Evolutionary conservation across 2,888 invertebrate species (phyloP).

Genomic region (Dasysyrphus albostriatus): DNA sequence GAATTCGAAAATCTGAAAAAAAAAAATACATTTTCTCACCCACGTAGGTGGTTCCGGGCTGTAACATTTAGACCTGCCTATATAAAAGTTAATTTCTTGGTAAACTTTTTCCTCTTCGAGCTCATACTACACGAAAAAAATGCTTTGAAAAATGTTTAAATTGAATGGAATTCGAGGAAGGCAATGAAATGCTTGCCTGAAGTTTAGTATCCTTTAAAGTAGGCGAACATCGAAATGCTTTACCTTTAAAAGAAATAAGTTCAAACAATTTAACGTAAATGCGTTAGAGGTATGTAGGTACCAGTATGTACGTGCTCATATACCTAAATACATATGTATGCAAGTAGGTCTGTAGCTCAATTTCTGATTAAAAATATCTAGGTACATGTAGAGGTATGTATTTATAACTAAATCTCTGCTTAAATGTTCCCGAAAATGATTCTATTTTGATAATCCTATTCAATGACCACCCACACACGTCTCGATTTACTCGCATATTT

Average conservation of each 20-base stretch:
- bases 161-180: not conserved
- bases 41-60: not conserved
- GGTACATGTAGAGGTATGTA: too few relatives aligned
- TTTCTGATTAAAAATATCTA: not conserved
- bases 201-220: not conserved
- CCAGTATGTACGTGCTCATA: too few relatives aligned
- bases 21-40: not conserved
- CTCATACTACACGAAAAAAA: not conserved
- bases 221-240: not conserved
- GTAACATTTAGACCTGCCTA: too few relatives aligned
- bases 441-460: not conserved
- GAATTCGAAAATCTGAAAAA: not conserved
- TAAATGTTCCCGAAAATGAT: not conserved
- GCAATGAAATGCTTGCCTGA: not conserved
- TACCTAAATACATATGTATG: too few relatives aligned
- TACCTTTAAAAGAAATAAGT: not conserved
- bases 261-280: not conserved
- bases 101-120: not conserved
- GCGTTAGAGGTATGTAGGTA: too few relatives aligned
- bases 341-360: too few relatives aligned
- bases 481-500: not conserved
- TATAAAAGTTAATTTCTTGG: not conserved
- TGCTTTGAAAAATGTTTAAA: not conserved
- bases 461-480: not conserved
- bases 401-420: not conserved